Evolutionary conservation across 2,113 vertebrate genomes (phyloP), one percentile per base, ranked within the genome.

Genomic region (Sylvietta virens): DNA sequence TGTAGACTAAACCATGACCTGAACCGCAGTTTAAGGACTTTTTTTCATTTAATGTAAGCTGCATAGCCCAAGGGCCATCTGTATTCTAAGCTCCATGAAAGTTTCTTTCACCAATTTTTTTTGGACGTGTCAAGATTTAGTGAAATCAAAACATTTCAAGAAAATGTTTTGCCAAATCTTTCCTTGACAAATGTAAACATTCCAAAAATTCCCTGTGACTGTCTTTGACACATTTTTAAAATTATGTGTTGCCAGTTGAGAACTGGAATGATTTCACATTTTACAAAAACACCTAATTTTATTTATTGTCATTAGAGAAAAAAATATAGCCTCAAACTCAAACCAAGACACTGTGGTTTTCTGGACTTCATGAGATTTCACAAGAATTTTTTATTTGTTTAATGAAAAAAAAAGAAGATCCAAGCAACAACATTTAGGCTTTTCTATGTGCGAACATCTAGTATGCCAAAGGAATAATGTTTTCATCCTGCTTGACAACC

Each of bases 101-200:
- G 72, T 91, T 95, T 79, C 88, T 95, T 86, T 94, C 86, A 90
- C 47, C 35, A 50, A 39, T 62, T 54, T 69, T n/a, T n/a, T n/a
- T n/a, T n/a, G n/a, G n/a, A n/a, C n/a, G n/a, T n/a, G n/a, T n/a
- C n/a, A n/a, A n/a, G n/a, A 94, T 94, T 96, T 94, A 91, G 44
- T 83, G 79, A 95, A 93, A 90, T 54, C 27, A 83, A 94, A 95
- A 89, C 81, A 84, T 79, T 86, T 94, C 48, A 85, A 79, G 48
- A 93, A 81, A 19, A 6, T 4, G 0, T 88, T 96, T 95, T 91
- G 19, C 60, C 65, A 89, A 93, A 74, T 72, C 73, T 86, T 94
- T 71, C 65, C 64, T 60, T 53, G 58, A 72, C 48, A 79, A 91
- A 91, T 30, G 27, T 64, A 95, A 95, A 94, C 77, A 95, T 92